Base-by-base conservation (phyloP, 37 sponge, comb jelly and placozoan genomes). In the Diacarnus erythraeanus region DNA sequence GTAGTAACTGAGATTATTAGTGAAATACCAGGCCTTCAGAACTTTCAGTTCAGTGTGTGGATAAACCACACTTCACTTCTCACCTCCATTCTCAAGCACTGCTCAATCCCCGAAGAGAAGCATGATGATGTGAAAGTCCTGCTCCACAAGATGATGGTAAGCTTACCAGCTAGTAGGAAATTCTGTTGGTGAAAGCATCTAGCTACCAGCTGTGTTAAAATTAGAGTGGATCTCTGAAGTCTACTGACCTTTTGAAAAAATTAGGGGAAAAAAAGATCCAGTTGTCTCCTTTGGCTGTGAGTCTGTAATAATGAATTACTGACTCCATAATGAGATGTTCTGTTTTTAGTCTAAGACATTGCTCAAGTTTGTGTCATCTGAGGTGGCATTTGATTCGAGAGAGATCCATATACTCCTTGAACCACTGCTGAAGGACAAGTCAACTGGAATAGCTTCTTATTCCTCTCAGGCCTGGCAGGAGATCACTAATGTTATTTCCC, bases 1-100 rank as follows among this genome's bases (percentile, higher is more conserved):
- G 80, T 90, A 22, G 92, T 87, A 31, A 82, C 83, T 8, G 91
- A 94, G 63, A 69, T 94, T 17, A 69, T 94, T 27, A 43, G 66
- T 33, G 87, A 90, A 59, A 41, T 90, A 25, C 91, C 87, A 17
- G 68, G 69, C 27, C 89, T 88, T 29, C 89, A 90, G 69, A 59
- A 84, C 3, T 23, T 40, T 68, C 78, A 77, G 56, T 94, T 61
- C 44, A 64, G 56, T 33, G 47, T 94, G n/a, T 54, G 56, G 60
- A 25, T 94, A 38, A 87, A 79, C 65, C 94, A 94, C 77, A 83
- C 86, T 18, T 78, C 76, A 4, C 85, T 94, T 30, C 44, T 87
- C 42, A 51, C 78, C 31, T 82, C 84, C 35, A 69, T 94, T 22
- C 61, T 94, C 37, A 56, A 69, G 10, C 73, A 84, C 82, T 94